Conservation (phyloP, 1,140 invertebrate genomes). For the Drosophila guanche region DNA sequence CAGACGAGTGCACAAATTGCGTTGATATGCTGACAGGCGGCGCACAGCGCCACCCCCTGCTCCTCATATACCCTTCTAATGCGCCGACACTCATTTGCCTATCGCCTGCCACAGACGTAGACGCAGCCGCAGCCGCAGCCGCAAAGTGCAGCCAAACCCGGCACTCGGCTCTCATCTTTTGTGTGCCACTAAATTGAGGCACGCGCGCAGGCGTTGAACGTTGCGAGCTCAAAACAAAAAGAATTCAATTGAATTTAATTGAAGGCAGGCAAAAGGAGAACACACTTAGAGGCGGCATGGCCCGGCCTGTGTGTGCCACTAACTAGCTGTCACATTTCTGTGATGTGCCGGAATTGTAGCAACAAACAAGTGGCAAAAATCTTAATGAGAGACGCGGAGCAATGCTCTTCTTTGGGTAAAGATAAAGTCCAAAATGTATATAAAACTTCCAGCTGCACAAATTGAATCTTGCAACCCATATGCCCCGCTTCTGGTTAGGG, state of each 20-base stretch:
- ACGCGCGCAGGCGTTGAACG: conserved; percentile 76
- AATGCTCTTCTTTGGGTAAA: conserved; percentile 26
- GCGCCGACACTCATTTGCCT: conserved; percentile 76
- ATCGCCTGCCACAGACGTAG: conserved; percentile 44
- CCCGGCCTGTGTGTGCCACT: conserved; percentile 34
- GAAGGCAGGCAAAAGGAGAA: conserved; percentile 48
- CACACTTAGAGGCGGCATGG: neutral
- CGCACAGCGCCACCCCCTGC: conserved; percentile 53
- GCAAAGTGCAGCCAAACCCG: conserved; percentile 61
- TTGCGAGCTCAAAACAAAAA: conserved; percentile 38
- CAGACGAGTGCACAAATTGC: conserved; percentile 78
- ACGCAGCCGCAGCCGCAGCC: neutral
- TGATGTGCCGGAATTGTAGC: conserved; percentile 62
- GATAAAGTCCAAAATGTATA: too few species aligned
- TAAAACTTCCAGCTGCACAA: too few species aligned
- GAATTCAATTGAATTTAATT: conserved; percentile 81
- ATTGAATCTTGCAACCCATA: rapidly evolving
- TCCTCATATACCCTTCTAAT: conserved; percentile 43
- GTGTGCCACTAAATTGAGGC: conserved; percentile 72
- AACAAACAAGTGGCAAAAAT: conserved; percentile 36
- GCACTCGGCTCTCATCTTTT: neutral
- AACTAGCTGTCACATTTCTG: conserved; percentile 78
- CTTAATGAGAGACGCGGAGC: neutral
- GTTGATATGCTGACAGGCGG: conserved; percentile 79
- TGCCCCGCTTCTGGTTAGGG: conserved; percentile 17